phyloP scores from a whole-genome alignment of 2,888 invertebrate species.

The Tenthredo mesomela region DNA sequence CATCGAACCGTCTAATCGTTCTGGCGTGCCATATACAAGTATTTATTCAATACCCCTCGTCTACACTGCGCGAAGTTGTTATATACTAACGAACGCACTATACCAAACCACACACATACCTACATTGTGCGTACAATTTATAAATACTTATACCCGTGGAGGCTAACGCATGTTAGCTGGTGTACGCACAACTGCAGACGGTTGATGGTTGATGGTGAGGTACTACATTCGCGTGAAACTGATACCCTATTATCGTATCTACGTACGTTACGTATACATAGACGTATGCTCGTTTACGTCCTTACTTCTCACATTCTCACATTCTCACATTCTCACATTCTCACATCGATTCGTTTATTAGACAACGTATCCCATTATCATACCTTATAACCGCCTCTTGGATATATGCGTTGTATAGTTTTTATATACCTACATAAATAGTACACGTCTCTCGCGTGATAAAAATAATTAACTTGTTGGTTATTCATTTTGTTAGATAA shows the following conservation, averaged over 20 bases:
- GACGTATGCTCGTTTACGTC: background rate
- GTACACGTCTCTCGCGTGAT: too few species aligned
- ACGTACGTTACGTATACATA: background rate
- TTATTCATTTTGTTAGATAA: background rate
- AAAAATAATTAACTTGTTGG: background rate
- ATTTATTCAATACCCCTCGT: background rate
- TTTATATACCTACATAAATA: background rate
- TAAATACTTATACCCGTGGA: background rate
- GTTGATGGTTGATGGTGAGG: background rate
- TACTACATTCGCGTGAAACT: background rate
- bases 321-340: background rate
- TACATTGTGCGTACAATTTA: background rate
- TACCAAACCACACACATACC: background rate
- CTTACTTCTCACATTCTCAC: background rate
- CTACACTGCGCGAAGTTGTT: background rate
- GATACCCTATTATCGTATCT: constrained; percentile 16
- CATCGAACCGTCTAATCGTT: constrained; percentile 43
- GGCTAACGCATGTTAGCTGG: background rate
- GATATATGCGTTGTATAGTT: background rate
- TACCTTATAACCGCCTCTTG: background rate
- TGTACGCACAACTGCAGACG: background rate
- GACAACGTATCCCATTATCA: constrained; percentile 6
- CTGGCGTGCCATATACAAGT: background rate
- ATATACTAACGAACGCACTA: background rate
- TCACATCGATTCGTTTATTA: constrained; percentile 18